Evolutionary conservation across 30 jellyfish, hydroid and myxozoan genomes (phyloP), one percentile per base, ranked within the genome.

Genomic region (Pseudorhiza aurosa): DNA sequence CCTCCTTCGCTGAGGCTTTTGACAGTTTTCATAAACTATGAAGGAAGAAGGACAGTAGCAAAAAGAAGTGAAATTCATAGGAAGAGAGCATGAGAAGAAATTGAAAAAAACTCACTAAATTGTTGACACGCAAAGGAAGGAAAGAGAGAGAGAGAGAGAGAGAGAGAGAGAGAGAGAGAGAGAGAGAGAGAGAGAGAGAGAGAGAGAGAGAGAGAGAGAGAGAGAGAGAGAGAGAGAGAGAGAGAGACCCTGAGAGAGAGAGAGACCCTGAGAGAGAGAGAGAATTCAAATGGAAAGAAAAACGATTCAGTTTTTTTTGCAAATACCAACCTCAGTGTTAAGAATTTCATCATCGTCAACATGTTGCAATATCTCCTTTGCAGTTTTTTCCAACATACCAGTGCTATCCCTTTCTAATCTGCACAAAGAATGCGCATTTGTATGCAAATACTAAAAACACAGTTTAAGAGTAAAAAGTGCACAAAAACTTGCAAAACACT

Each of bases 21-120:
- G 8, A 74, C 76, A 12, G 87, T 74, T 30, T 53, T 74, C 87
- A 74, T 74, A 39, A 74, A 74, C 87, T 74, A 55, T 11, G 33
- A 69, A 21, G 29, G 8, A 69, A 45, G 36, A 5, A 68, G 0
- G 15, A 55, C 17, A 28, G 68, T 30, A 18, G 25, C 33, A 55
- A 28, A 55, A 2, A 55, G 70, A 53, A 11, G 9, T 53, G 8
- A 21, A 19, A n/a, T n/a, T 26, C 43, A 18, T 12, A 4, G 11
- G 24, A n/a, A 56, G 3, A 19, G 17, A 4, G 8, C 9, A 9
- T 17, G 11, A 24, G 8, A n/a, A 55, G 30, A 8, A 14, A n/a
- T 50, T 50, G 10, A 50, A 17, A 47, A 47, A 4, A 47, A 47
- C 19, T 15, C 5, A 47, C 12, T 47, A 47, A 15, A 47, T 4